Base-by-base conservation (phyloP, 2,888 invertebrate species). In the Caenorhabditis sp. region DNA sequence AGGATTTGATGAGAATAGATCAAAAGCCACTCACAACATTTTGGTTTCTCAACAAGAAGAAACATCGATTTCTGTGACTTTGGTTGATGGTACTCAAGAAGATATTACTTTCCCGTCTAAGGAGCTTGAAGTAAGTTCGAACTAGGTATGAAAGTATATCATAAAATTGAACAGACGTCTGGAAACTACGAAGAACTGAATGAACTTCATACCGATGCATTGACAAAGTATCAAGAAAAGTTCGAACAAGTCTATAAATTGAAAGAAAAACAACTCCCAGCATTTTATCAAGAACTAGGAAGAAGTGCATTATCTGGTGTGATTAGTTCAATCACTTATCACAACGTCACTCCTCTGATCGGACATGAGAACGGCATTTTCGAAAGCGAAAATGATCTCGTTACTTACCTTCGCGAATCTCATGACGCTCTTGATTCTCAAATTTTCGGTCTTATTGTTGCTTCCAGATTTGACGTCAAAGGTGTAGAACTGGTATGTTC, bases 381-480 rank as follows among this genome's bases (percentile, higher is more conserved):
- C 36, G 17, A 25, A 20, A 49, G 20, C 7, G 36, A 59, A 21
- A 21, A 20, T 50, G 20, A 52, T 26, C 31, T 61, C 49, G 54
- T 10, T 31, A 57, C 5, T 66, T 62, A 14, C 14, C 43, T 2
- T 5, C 31, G n/a, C 23, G 14, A 14, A 0, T 12, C 36, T 0
- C 21, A 63, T 10, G 25, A 21, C 0, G 20, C 61, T 25, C 26
- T 68, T 1, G 73, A 73, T 62, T 64, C 62, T 10, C 73, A 73
- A 59, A 36, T 66, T 1, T 73, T 66, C 23, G 59, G 61, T 25
- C 20, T 73, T 1, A 65, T 73, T 3, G 57, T 61, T 0, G 10
- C 63, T 1, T 59, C 64, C 0, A 57, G 38, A 36, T 27, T 61
- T 1, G 59, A 63, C 0, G 31, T 21, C 0, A 26, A 57, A 1